Base-by-base conservation (phyloP, 2,797 vertebrate species). In the Neosalanx taihuensis region DNA sequence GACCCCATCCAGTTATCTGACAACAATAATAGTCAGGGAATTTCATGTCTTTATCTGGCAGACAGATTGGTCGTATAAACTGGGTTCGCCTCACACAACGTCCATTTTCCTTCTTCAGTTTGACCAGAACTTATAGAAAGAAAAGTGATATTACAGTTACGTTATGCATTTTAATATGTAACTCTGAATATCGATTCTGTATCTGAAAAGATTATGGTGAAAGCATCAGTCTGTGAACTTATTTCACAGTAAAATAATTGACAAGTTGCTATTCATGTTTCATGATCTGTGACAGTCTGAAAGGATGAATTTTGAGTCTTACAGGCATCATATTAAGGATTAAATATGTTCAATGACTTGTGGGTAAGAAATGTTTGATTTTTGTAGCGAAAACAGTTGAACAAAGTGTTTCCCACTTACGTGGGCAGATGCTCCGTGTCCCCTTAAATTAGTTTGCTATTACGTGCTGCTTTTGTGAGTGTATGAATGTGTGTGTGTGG, bases 1-100 rank as follows among this genome's bases (percentile, higher is more conserved):
- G 92, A 70, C 97, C 97, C 97, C 97, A 99, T 89, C 97, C 97
- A 0, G 94, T 92, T 53, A 98, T 95, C 9, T 93, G 87, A 64
- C 97, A 99, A 85, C 94, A 94, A 79, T 92, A 88, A 2, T 87
- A 60, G 0, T 92, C 84, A 0, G 93, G 91, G 79, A 98, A 97
- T 58, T 77, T 18, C 1, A 82, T 89, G 83, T 70, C 41, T 1
- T 87, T 89, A 56, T 93, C 94, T 0, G 97, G 97, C 75, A 99
- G 92, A 80, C 97, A 98, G 87, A 99, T 94, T 66, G 95, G 94
- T 71, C 93, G 92, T 57, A 99, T 94, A 69, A 96, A 98, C 31
- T 91, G 94, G 13, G 92, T 94, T 78, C 89, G 95, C 73, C 77
- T 86, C 0, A 92, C 95, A 61, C 97, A 99, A 1, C 82, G 90